Conservation (phyloP, 2,888 invertebrate species). For the Encarsia formosa region DNA sequence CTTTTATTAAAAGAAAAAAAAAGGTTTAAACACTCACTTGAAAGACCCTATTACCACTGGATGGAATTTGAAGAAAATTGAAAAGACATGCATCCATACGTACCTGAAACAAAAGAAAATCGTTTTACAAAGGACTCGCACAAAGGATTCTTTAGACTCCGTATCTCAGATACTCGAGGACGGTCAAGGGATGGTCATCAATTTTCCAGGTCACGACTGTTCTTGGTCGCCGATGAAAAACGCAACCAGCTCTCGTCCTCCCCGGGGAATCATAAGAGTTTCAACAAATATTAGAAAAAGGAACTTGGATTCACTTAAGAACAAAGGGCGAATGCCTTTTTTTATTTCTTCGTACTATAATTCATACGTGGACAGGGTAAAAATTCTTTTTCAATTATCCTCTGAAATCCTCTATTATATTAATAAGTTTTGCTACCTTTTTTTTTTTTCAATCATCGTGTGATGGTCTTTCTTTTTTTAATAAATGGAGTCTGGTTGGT, state of each 20-base stretch:
- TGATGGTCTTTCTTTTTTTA: too few species aligned
- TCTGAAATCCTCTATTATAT: too few species aligned
- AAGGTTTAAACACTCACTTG: background rate
- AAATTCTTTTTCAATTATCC: too few species aligned
- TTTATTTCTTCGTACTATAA: too few species aligned
- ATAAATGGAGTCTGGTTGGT: too few species aligned
- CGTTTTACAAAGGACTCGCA: slow-evolving; percentile 4
- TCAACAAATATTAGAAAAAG: slow-evolving; percentile 4
- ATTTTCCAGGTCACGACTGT: slow-evolving; percentile 16
- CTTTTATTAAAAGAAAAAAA: too few species aligned
- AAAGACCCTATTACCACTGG: background rate
- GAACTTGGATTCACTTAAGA: too few species aligned
- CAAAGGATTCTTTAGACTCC: background rate
- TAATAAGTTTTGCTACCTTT: too few species aligned
- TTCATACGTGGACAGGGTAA: too few species aligned
- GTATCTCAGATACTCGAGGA: background rate
- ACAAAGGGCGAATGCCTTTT: too few species aligned
- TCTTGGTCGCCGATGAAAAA: slow-evolving; percentile 11
- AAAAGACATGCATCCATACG: slow-evolving; percentile 22
- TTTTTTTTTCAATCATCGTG: too few species aligned
- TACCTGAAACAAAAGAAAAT: slow-evolving; percentile 34
- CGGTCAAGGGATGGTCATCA: slow-evolving; percentile 2
- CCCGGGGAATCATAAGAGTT: slow-evolving; percentile 2
- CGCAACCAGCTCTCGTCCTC: background rate
- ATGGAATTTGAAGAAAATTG: slow-evolving; percentile 12